Percentiles rank a stretch among this genome's conserved stretches.
These are phyloP conservation scores for Allobates femoralis DNA, from an alignment of 2,797 vertebrate species.

Conservation along the genomic window DNA sequence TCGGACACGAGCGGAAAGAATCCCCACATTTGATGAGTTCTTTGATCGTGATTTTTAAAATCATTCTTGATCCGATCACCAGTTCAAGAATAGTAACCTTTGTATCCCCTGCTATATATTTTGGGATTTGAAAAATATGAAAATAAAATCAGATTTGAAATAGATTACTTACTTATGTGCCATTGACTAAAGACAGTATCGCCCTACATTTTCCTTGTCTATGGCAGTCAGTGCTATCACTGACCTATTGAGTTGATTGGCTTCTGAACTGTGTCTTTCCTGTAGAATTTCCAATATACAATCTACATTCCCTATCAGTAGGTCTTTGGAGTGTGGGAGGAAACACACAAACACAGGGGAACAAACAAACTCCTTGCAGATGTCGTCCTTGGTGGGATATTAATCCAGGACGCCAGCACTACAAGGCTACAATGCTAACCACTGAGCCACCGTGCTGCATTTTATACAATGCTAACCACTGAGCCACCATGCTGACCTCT, in stretches of 20 bases:
- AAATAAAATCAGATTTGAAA: neutral
- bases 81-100: neutral
- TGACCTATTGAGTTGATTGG: neutral
- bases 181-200: neutral
- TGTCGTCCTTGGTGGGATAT: too few relatives aligned
- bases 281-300: too few relatives aligned
- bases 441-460: too few relatives aligned
- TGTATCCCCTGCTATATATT: neutral
- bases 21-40: constrained; percentile 75
- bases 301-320: too few relatives aligned
- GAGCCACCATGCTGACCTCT: too few relatives aligned
- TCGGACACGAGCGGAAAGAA: constrained; percentile 77
- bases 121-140: neutral
- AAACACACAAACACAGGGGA: too few relatives aligned
- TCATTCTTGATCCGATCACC: neutral
- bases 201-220: neutral
- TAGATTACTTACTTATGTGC: neutral
- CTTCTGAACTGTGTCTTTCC: neutral
- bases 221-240: neutral
- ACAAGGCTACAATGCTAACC: too few relatives aligned
- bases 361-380: too few relatives aligned
- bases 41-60: constrained; percentile 73
- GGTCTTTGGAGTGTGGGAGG: too few relatives aligned
- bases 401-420: too few relatives aligned
- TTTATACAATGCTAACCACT: too few relatives aligned